These are phyloP conservation scores for Bunonema sp. DNA, from an alignment of 2,888 invertebrate genomes.

Conservation along the genomic window DNA sequence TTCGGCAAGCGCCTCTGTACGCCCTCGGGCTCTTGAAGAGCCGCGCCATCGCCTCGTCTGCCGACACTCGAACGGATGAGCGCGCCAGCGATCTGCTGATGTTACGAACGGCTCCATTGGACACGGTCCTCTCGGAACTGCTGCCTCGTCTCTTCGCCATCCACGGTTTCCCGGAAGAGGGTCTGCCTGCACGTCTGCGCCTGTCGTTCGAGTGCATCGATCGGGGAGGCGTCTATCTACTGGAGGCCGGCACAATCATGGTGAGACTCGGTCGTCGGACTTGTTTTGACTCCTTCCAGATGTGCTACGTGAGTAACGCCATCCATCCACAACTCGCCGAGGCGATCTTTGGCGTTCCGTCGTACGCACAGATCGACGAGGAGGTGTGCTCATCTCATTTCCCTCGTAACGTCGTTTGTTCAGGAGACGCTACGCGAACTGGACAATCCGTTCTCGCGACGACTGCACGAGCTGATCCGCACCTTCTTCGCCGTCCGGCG, in stretches of 20 bases:
- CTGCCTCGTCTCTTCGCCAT: constrained; percentile 83
- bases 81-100: constrained; percentile 79
- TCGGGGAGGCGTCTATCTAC: constrained; percentile 70
- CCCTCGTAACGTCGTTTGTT: too few species aligned
- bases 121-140: constrained; percentile 64
- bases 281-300: too few species aligned
- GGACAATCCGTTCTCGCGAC: constrained; percentile 2
- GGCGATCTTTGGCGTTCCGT: constrained; percentile 63
- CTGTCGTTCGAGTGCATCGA: constrained; percentile 63
- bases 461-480: too few species aligned
- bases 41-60: neutral
- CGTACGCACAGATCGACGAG: constrained; percentile 62
- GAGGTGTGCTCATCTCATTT: too few species aligned
- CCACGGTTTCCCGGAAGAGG: constrained; percentile 49
- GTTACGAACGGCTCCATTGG: constrained; percentile 72
- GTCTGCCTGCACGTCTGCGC: constrained; percentile 63
- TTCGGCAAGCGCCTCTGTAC: constrained; percentile 66
- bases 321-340: constrained; percentile 62
- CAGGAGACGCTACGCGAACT: neutral
- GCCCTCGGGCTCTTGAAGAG: constrained; percentile 74
- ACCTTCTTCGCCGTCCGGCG: too few species aligned
- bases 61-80: constrained; percentile 76
- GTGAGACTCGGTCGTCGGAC: neutral
- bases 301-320: constrained; percentile 66
- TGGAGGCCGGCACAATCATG: constrained; percentile 63